phyloP scores from a whole-genome alignment of 2,888 invertebrate genomes.

The Chrysopilus asiliformis region DNA sequence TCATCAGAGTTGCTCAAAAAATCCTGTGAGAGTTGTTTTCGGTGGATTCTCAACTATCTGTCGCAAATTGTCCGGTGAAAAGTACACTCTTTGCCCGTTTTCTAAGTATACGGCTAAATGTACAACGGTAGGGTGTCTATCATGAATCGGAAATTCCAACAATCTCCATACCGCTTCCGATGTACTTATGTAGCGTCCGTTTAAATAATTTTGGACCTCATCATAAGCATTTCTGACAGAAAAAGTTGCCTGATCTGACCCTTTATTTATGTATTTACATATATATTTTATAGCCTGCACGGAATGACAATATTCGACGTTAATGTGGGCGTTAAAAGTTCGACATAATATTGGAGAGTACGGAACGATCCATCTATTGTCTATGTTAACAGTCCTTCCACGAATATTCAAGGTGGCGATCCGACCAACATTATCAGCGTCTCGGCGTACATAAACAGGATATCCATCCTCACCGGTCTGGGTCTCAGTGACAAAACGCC shows the following conservation, averaged over 20 bases:
- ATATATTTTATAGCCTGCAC: constrained; percentile 33
- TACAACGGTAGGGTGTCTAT: constrained; percentile 2
- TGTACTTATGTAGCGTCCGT: no score
- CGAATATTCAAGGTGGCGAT: constrained; percentile 11
- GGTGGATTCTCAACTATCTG: not conserved
- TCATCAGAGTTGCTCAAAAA: constrained; percentile 19
- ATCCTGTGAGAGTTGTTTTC: not conserved
- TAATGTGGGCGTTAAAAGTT: constrained; percentile 25
- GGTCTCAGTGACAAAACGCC: constrained; percentile 18
- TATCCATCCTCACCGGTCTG: constrained; percentile 24
- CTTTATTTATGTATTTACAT: constrained; percentile 34
- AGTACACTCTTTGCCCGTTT: constrained; percentile 5
- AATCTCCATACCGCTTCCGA: no score
- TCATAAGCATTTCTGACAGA: no score
- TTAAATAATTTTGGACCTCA: no score
- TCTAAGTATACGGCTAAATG: constrained; percentile 3
- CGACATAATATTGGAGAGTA: constrained; percentile 22
- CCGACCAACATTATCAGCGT: constrained; percentile 11
- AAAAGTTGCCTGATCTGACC: constrained; percentile 27
- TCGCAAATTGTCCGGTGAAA: constrained; percentile 1
- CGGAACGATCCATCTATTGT: constrained; percentile 26
- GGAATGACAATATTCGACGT: constrained; percentile 31
- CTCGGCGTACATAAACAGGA: constrained; percentile 18
- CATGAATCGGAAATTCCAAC: constrained; percentile 2
- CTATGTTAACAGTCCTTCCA: constrained; percentile 14